Conservation (phyloP, 2,113 vertebrate genomes). For the Catharus bicknelli region DNA sequence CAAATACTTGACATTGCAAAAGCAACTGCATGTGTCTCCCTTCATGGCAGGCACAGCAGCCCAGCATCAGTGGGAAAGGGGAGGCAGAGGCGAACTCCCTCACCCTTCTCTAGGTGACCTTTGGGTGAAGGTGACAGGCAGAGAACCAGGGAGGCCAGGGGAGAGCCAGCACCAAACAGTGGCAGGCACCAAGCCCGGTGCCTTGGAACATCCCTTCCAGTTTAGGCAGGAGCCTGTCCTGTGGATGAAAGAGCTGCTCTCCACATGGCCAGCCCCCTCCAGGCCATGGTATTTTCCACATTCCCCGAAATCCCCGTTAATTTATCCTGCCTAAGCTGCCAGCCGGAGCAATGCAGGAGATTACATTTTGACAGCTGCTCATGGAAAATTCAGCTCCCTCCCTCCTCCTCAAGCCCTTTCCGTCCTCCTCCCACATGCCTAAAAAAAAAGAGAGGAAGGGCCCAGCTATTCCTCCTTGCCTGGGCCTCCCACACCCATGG, state of each 20-base stretch:
- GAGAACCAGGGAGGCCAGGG: background rate
- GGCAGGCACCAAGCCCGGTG: fast-evolving
- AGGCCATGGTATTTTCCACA: conserved; percentile 17
- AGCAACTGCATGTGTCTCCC: background rate
- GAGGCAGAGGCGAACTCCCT: background rate
- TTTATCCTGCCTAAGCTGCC: conserved; percentile 51
- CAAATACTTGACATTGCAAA: background rate
- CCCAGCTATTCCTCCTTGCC: background rate
- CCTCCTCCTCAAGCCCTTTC: conserved; percentile 25
- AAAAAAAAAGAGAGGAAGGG: background rate
- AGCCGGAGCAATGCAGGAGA: background rate
- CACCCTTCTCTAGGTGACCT: background rate
- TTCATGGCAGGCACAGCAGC: background rate
- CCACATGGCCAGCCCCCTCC: background rate
- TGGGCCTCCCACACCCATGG: background rate
- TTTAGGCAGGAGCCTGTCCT: background rate
- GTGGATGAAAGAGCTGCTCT: background rate
- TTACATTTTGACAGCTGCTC: conserved; percentile 63
- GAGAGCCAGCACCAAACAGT: fast-evolving
- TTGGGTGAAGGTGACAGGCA: background rate
- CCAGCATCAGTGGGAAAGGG: background rate
- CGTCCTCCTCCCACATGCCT: background rate
- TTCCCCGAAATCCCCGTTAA: conserved; percentile 46
- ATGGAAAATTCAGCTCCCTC: conserved; percentile 61
- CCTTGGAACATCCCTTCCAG: background rate